Base-by-base conservation (phyloP, 2,113 vertebrate genomes). In the Pachyramphus minor region DNA sequence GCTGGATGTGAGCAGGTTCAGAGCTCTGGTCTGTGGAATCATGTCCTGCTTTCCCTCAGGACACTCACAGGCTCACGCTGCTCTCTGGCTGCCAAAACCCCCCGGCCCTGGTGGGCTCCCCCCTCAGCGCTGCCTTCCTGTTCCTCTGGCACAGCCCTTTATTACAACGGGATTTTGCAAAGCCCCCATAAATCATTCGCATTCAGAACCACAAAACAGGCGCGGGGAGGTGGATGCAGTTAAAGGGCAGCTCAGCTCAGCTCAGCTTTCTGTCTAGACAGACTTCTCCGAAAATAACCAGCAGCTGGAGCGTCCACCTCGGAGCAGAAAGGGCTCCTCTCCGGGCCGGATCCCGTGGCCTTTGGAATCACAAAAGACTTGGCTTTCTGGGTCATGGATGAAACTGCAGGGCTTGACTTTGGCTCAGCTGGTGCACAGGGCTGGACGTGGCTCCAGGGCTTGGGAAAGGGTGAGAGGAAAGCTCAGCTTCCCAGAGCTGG, bases 191-290 rank as follows among this genome's bases (percentile, higher is more conserved):
- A 96, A 92, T 71, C 79, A 15, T 71, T 71, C 23, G 10, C 68
- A 52, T 86, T 91, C 92, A 90, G 78, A 78, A 86, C 45, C 55
- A 47, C 81, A 80, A 77, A 47, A 24, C 63, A 42, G 89, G 59
- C 95, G 37, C 0, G 3, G 87, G 86, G 83, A 91, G 93, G 89
- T 14, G 27, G 93, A 95, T 96, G 88, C 82, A 84, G 66, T 92
- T 81, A 85, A 81, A 91, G 92, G 68, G 67, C 85, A 91, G 93
- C 91, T 92, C 55, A 15, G 91, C 87, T 90, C 79, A 39, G 90
- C 90, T 94, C 82, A 27, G 75, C 76, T 95, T 96, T 90, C 88
- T 0, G 72, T 90, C 95, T 96, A 94, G 87, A 96, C 85, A 87
- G 83, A 22, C 28, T 62, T 76, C 59, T 93, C 87, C 49, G 74